Conservation (phyloP, 2,888 invertebrate species). For the Nomada goodeniana region DNA sequence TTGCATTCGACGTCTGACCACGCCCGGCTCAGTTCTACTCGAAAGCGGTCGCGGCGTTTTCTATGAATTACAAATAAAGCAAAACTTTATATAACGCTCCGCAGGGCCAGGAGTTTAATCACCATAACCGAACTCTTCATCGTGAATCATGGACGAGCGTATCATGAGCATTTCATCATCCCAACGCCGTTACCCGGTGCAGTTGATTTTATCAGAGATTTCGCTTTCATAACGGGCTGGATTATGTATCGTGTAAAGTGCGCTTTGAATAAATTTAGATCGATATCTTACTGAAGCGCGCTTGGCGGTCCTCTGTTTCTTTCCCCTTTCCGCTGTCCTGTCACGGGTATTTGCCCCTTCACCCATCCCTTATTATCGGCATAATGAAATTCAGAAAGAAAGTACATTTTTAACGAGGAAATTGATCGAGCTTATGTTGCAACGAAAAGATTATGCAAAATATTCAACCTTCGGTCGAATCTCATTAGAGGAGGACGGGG, state of each 20-base stretch:
- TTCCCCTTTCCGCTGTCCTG: neutral
- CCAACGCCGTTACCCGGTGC: neutral
- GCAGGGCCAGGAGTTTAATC: conserved; percentile 5
- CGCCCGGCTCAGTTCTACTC: neutral
- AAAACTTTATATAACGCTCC: neutral
- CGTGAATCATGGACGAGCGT: conserved; percentile 6
- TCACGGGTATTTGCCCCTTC: conserved; percentile 10
- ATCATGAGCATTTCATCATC: conserved; percentile 13
- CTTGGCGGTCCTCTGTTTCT: neutral
- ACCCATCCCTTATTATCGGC: conserved; percentile 40
- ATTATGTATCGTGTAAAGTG: conserved; percentile 26
- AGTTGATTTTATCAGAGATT: conserved; percentile 29
- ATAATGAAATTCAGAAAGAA: conserved; percentile 60
- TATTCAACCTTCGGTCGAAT: conserved; percentile 57
- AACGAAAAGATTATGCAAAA: conserved; percentile 67
- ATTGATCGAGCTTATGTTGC: conserved; percentile 50
- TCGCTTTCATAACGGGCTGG: conserved; percentile 24
- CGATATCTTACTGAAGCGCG: conserved; percentile 22
- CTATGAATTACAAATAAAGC: neutral
- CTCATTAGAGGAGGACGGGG: conserved; percentile 55
- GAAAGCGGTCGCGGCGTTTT: neutral
- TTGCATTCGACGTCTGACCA: neutral
- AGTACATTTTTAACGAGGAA: conserved; percentile 42
- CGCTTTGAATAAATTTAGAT: conserved; percentile 58
- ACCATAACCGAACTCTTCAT: conserved; percentile 1